phyloP scores from a whole-genome alignment of 2,888 invertebrate species.

The Macropis europaea region DNA sequence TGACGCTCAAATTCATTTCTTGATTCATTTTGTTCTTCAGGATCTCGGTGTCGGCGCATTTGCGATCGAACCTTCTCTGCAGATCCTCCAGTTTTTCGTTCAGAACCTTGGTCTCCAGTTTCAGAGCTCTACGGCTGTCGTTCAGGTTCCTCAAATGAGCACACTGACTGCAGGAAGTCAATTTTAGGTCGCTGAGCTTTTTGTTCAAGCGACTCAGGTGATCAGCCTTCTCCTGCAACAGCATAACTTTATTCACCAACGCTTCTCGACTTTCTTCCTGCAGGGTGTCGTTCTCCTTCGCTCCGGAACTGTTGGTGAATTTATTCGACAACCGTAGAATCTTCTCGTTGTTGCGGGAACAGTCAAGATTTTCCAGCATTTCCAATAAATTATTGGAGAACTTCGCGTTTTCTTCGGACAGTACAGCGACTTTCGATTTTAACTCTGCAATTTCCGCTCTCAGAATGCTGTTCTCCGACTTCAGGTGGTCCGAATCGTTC shows the following conservation, averaged over 20 bases:
- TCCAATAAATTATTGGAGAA: constrained; percentile 54
- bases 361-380: constrained; percentile 37
- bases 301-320: constrained; percentile 4
- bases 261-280: constrained; percentile 30
- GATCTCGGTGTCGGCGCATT: constrained; percentile 65
- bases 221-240: constrained; percentile 59
- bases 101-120: constrained; percentile 64
- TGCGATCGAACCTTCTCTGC: constrained; percentile 68
- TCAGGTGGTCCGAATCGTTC: constrained; percentile 26
- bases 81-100: constrained; percentile 64
- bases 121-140: constrained; percentile 65
- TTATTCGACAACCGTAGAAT: constrained; percentile 27
- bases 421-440: constrained; percentile 44
- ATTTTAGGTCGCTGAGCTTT: constrained; percentile 68
- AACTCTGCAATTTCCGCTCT: constrained; percentile 60
- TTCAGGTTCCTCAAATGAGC: constrained; percentile 64
- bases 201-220: constrained; percentile 64
- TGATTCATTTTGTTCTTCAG: constrained; percentile 67
- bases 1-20: constrained; percentile 59
- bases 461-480: constrained; percentile 52
- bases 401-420: constrained; percentile 60
- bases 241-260: constrained; percentile 38
- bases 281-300: background rate
- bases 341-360: constrained; percentile 17
- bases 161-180: constrained; percentile 67